Conservation (phyloP, 2,113 vertebrate species). For the Vimba vimba region DNA sequence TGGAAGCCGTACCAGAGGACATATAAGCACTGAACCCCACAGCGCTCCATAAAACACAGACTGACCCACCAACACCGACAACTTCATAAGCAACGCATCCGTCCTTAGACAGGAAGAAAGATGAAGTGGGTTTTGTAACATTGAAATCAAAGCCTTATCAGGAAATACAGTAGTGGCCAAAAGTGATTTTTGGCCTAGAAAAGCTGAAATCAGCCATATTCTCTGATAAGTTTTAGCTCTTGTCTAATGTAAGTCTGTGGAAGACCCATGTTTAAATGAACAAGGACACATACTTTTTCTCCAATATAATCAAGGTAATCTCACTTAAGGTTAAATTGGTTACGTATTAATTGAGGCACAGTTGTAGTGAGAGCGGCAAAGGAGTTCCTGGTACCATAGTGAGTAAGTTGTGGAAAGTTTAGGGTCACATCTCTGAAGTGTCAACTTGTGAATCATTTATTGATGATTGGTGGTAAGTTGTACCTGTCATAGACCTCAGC, state of each 20-base stretch:
- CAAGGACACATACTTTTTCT: not conserved
- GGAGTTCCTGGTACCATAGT: not conserved
- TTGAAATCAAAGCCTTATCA: too few species aligned
- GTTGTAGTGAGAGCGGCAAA: not conserved
- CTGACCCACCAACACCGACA: slow-evolving; percentile 87
- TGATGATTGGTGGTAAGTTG: not conserved
- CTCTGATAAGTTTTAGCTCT: not conserved
- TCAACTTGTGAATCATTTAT: not conserved
- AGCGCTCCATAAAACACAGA: slow-evolving; percentile 88
- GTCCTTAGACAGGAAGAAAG: slow-evolving; percentile 77
- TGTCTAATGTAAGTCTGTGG: not conserved
- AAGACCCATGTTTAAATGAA: not conserved
- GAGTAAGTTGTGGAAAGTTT: not conserved
- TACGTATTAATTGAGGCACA: not conserved
- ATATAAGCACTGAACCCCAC: slow-evolving; percentile 89
- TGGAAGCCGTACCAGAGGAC: slow-evolving; percentile 84
- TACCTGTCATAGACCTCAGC: slow-evolving; percentile 96
- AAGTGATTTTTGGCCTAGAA: too few species aligned
- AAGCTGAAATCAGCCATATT: not conserved
- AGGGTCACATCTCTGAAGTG: not conserved
- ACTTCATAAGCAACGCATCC: slow-evolving; percentile 84
- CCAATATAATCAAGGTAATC: not conserved
- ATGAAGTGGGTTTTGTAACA: too few species aligned
- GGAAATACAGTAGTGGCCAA: too few species aligned
- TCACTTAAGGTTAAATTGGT: not conserved